Percentiles rank a stretch among this genome's conserved stretches.
phyloP scores from a whole-genome alignment of 2,797 vertebrate species.

The Liasis olivaceus region DNA sequence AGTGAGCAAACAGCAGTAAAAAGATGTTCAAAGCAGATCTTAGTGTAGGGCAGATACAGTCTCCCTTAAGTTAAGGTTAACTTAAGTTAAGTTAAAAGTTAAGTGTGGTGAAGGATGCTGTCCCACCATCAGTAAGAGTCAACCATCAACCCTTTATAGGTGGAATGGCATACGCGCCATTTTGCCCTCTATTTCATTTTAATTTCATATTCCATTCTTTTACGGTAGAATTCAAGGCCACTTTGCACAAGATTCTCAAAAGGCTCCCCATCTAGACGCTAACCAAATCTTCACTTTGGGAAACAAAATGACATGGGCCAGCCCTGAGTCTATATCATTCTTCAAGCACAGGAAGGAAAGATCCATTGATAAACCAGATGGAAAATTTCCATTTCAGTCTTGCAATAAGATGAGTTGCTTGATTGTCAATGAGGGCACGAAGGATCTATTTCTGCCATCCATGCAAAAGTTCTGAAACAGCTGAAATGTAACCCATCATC shows the following conservation, averaged over 20 bases:
- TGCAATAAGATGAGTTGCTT: background rate
- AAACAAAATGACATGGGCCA: background rate
- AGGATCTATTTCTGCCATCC: background rate
- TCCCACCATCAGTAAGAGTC: background rate
- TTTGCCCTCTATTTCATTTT: no score
- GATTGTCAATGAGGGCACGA: background rate
- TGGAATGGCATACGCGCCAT: no score
- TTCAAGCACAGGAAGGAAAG: background rate
- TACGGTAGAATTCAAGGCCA: no score
- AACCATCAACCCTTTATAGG: no score
- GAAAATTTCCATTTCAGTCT: background rate
- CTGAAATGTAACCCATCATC: background rate
- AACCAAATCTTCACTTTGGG: background rate
- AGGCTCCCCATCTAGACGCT: no score
- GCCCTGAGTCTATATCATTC: background rate
- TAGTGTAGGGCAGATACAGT: no score
- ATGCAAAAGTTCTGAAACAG: background rate
- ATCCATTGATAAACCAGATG: background rate
- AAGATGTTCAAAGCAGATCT: no score
- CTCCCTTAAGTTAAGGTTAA: no score
- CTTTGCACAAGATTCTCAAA: no score
- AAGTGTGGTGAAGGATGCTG: background rate
- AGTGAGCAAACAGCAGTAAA: no score
- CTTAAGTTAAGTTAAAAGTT: background rate
- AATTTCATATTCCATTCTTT: no score